phyloP scores from a whole-genome alignment of 2,888 invertebrate genomes.

The Ophioninae sp. region DNA sequence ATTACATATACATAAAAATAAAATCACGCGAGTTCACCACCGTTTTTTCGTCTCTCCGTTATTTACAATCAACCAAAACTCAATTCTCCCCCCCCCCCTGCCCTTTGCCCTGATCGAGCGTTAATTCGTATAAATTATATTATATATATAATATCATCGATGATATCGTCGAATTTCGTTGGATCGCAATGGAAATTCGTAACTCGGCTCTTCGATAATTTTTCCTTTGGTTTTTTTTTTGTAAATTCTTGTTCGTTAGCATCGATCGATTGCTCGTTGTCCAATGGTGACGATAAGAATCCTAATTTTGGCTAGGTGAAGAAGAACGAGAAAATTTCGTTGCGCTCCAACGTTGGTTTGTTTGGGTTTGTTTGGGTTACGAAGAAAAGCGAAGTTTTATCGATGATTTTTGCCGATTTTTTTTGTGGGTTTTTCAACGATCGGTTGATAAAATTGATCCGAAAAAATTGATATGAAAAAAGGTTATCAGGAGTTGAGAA shows the following conservation, averaged over 20 bases:
- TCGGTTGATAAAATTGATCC: conserved; percentile 26
- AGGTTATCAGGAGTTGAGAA: too few species aligned
- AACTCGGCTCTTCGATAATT: neutral
- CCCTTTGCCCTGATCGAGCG: neutral
- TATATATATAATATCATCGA: neutral
- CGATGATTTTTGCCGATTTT: conserved; percentile 14
- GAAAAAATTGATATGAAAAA: conserved; percentile 17
- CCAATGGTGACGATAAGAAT: neutral
- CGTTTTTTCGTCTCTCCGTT: conserved; percentile 28
- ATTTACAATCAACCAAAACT: conserved; percentile 46
- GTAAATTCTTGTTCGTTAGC: neutral
- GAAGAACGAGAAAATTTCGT: neutral
- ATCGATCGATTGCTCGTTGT: neutral
- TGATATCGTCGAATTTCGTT: neutral
- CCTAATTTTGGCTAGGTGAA: neutral
- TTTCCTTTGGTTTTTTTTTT: neutral
- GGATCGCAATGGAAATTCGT: neutral
- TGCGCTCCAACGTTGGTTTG: neutral
- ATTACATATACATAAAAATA: conserved; percentile 14
- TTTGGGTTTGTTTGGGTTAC: neutral
- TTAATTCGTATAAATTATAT: neutral
- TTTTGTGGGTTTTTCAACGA: conserved; percentile 3
- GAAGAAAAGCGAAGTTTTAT: neutral
- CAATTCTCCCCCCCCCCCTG: neutral
- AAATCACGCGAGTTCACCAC: conserved; percentile 54